Conservation (phyloP, 2,797 vertebrate genomes). For the Clarias fuscus region DNA sequence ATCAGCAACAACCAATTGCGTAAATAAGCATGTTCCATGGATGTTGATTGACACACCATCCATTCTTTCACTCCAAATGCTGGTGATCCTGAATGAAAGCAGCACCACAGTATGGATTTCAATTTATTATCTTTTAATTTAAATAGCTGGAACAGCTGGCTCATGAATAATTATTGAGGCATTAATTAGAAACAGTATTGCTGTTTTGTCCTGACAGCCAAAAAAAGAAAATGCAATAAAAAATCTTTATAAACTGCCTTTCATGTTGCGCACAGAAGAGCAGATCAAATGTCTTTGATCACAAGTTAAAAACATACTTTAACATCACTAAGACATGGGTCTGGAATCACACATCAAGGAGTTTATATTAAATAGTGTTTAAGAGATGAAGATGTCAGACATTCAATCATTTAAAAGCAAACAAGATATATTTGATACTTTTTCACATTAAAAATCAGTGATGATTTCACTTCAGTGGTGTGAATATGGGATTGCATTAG, state of each 20-base stretch:
- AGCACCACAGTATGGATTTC: background rate
- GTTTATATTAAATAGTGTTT: background rate
- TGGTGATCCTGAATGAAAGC: background rate
- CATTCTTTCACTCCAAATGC: background rate
- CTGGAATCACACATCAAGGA: background rate
- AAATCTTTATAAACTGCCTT: background rate
- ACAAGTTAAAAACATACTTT: background rate
- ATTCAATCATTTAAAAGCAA: constrained; percentile 4
- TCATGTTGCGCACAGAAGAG: background rate
- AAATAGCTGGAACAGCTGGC: background rate
- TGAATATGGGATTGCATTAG: constrained; percentile 18
- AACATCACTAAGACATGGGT: background rate
- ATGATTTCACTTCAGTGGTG: background rate
- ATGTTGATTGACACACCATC: background rate
- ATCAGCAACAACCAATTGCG: no score
- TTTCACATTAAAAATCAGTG: background rate
- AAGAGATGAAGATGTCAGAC: background rate
- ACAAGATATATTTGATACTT: background rate
- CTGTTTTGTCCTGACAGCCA: background rate
- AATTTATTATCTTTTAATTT: background rate
- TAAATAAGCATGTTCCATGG: background rate
- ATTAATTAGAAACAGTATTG: background rate
- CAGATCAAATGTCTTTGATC: background rate
- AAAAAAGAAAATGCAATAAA: background rate
- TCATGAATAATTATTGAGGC: background rate